Evolutionary conservation across 2,888 invertebrate genomes (phyloP), one percentile per base, ranked within the genome.

Genomic region (Notodonta ziczac): DNA sequence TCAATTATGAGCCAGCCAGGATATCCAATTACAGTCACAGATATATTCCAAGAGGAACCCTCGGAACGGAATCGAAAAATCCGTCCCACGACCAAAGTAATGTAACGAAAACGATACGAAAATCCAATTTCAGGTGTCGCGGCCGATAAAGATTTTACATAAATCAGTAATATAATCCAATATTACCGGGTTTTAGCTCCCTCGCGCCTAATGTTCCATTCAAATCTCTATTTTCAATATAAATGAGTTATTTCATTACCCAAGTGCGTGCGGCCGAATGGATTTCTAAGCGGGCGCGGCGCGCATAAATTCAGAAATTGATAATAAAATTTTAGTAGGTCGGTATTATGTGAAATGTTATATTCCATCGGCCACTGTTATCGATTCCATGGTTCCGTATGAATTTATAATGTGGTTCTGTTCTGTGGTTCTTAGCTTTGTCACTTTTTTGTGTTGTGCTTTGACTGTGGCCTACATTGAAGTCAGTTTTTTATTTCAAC

Each of bases 231-330:
- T 90, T 89, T 35, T 87, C 92, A 88, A 92, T 93, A 92, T 89
- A 91, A 93, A 91, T 92, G 92, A 93, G 84, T 93, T 92, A 93
- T 92, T 91, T 90, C 90, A 91, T 91, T 90, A 87, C 88, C 80
- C 67, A 82, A 39, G 12, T 81, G 86, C 84, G 88, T 85, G 75
- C 78, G 76, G 71, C 70, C 71, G 78, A 78, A 78, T 77, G 85
- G 84, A 81, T 86, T 82, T 78, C 74, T 71, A 82, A 78, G 59
- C 79, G 82, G 84, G 84, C 81, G 81, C 82, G 80, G 80, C 71
- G 84, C 69, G 83, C 82, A 89, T 92, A 91, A 90, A 92, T 91
- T 88, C 76, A 74, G 82, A 87, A 85, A 89, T 90, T 89, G 91
- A 89, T 90, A 88, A 89, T 91, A 90, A 89, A 88, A 88, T 89